phyloP scores from a whole-genome alignment of 2,888 invertebrate genomes.

The Rhyacophila evoluta region DNA sequence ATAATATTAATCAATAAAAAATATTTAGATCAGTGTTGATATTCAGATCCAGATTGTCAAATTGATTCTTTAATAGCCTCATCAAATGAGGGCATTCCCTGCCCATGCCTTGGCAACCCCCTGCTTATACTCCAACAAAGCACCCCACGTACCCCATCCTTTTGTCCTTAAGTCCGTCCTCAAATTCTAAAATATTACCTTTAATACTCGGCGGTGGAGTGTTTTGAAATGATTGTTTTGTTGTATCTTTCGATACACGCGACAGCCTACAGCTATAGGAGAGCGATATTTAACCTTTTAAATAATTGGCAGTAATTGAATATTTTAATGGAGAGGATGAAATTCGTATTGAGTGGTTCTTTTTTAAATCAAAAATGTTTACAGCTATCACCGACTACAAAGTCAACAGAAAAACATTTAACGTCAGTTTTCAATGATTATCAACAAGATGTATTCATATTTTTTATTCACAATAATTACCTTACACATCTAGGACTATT shows the following conservation, averaged over 20 bases:
- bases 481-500: no score
- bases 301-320: no score
- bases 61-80: conserved; percentile 35
- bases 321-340: no score
- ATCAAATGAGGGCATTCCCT: conserved; percentile 16
- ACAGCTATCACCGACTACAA: no score
- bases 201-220: conserved; percentile 44
- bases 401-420: no score
- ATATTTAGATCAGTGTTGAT: conserved; percentile 7
- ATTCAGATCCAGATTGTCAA: conserved; percentile 43
- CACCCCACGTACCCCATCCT: background rate
- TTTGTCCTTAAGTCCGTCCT: conserved; percentile 20
- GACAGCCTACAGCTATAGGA: conserved; percentile 28
- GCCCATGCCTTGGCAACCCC: background rate
- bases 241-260: conserved; percentile 39
- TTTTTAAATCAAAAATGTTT: no score
- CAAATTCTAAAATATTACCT: conserved; percentile 46
- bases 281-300: conserved; percentile 23
- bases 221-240: conserved; percentile 47
- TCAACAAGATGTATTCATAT: no score
- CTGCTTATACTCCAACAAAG: background rate
- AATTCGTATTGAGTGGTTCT: no score
- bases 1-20: background rate
- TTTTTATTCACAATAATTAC: no score
- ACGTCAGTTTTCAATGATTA: no score